phyloP scores from a whole-genome alignment of 2,113 vertebrate genomes.

The Heterocephalus glaber region DNA sequence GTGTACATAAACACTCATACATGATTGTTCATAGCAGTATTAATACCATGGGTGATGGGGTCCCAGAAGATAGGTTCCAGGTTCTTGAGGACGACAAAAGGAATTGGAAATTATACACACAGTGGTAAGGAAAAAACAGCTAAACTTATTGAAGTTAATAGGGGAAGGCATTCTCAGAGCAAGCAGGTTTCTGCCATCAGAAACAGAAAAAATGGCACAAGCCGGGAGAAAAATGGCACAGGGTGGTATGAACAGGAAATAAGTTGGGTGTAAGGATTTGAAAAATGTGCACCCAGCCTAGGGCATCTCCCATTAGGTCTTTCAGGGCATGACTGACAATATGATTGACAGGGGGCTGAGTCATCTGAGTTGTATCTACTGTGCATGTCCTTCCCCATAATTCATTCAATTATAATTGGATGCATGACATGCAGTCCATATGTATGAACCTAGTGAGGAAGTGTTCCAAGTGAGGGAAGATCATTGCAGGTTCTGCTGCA shows the following conservation, averaged over 20 bases:
- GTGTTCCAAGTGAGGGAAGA: background rate
- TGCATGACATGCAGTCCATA: background rate
- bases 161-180: background rate
- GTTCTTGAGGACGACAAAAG: background rate
- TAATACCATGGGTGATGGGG: background rate
- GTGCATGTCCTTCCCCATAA: background rate
- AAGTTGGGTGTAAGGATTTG: background rate
- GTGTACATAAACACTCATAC: background rate
- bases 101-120: background rate
- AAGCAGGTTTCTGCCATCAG: background rate
- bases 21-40: background rate
- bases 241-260: background rate
- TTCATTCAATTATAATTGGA: background rate
- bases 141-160: background rate
- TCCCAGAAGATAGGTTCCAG: background rate
- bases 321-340: background rate
- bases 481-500: background rate
- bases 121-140: background rate
- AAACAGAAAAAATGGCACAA: background rate
- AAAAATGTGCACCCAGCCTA: background rate
- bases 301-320: background rate
- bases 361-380: background rate
- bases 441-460: background rate
- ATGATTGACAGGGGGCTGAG: background rate
- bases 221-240: background rate